Percentiles rank a stretch among this genome's conserved stretches.
phyloP scores from a whole-genome alignment of 2,797 vertebrate genomes.

The Pseudochirops cupreus region DNA sequence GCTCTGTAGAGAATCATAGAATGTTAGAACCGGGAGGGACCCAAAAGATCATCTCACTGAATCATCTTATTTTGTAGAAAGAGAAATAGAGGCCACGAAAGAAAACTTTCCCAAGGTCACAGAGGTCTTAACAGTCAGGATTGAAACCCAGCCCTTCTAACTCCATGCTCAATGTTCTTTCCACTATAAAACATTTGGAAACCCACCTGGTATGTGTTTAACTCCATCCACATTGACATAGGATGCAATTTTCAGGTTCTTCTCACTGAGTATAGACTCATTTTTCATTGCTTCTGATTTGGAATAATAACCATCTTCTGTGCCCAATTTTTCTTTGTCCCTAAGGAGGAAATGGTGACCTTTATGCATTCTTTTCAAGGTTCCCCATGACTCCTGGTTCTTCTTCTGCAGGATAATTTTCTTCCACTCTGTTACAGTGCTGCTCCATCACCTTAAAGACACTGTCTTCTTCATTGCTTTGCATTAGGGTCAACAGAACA shows the following conservation, averaged over 20 bases:
- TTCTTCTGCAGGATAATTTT: constrained; percentile 1
- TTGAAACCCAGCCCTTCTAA: constrained; percentile 1
- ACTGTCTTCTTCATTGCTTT: constrained; percentile 21
- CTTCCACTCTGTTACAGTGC: not conserved
- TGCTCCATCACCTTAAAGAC: constrained; percentile 34
- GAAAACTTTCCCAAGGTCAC: constrained; percentile 12
- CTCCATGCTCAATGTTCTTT: constrained; percentile 2
- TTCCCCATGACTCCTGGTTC: not conserved
- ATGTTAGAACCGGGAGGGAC: constrained; percentile 2
- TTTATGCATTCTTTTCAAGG: constrained; percentile 30
- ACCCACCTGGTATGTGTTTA: not conserved
- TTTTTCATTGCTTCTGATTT: not conserved
- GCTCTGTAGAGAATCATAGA: not conserved
- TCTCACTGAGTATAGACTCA: not conserved
- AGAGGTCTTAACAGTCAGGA: constrained; percentile 4
- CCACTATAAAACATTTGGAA: not conserved
- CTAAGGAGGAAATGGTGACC: constrained; percentile 13
- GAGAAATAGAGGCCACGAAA: constrained; percentile 4
- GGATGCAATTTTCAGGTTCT: not conserved
- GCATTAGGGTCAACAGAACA: not conserved
- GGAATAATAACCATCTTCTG: not conserved
- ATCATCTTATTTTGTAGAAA: constrained; percentile 27
- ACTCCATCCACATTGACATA: not conserved
- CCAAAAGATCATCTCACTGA: not conserved
- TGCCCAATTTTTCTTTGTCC: not conserved